Evolutionary conservation across 2,888 invertebrate species (phyloP).

Genomic region (Drosophila paranaensis): DNA sequence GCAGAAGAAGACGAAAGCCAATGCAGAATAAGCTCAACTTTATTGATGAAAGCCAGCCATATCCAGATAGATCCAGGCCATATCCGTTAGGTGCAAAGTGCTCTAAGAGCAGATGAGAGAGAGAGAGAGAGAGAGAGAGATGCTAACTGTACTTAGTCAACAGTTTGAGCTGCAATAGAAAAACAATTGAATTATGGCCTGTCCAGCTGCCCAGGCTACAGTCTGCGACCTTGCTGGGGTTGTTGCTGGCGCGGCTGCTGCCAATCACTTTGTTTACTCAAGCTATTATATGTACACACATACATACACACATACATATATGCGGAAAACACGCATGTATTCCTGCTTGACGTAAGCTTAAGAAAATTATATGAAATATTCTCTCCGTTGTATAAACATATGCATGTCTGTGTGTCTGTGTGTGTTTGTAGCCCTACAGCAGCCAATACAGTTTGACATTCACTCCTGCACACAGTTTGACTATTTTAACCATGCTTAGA

Average conservation of each 20-base stretch:
- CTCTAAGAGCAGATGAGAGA: not conserved
- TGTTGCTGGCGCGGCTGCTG: constrained; percentile 22
- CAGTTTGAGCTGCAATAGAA: constrained; percentile 43
- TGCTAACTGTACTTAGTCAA: constrained; percentile 45
- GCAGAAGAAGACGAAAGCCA: constrained; percentile 10
- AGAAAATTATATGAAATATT: constrained; percentile 30
- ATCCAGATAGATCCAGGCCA: constrained; percentile 47
- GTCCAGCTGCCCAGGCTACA: constrained; percentile 7
- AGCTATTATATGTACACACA: constrained; percentile 54
- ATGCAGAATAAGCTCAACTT: constrained; percentile 12
- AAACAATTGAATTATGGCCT: constrained; percentile 23
- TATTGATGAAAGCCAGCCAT: constrained; percentile 27
- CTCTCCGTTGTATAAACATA: not conserved
- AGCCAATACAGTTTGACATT: constrained; percentile 18
- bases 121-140: not conserved
- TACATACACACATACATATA: not conserved
- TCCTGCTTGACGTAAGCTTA: constrained; percentile 58
- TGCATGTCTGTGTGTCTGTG: not conserved
- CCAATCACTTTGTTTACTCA: constrained; percentile 49
- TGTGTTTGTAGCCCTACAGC: not conserved
- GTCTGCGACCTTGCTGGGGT: constrained; percentile 53
- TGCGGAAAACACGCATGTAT: not conserved
- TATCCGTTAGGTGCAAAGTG: constrained; percentile 33
- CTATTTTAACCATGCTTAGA: no score
- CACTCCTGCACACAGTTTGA: constrained; percentile 19